Conservation (phyloP, 2,113 vertebrate genomes). For the Scartelaos histophorus region DNA sequence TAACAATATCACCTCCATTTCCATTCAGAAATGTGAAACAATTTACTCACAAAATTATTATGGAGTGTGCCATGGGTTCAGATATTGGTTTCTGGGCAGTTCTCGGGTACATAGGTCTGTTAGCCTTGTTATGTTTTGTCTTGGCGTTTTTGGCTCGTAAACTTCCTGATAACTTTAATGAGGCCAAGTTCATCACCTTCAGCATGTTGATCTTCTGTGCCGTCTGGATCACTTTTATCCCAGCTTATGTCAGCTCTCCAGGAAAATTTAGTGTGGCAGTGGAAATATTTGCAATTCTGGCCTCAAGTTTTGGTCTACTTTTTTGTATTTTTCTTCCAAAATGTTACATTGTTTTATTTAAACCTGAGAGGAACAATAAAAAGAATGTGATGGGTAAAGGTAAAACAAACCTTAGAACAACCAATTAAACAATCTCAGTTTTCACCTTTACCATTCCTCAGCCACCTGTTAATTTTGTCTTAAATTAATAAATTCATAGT, state of each 20-base stretch:
- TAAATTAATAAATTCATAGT: not conserved
- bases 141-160: constrained; percentile 75
- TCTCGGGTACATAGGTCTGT: constrained; percentile 71
- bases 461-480: not conserved
- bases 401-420: not conserved
- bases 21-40: constrained; percentile 43
- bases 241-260: constrained; percentile 78
- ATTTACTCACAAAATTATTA: constrained; percentile 68
- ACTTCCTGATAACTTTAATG: constrained; percentile 78
- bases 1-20: constrained; percentile 66
- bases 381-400: constrained; percentile 68
- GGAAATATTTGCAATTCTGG: constrained; percentile 79
- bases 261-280: constrained; percentile 78
- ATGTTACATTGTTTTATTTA: constrained; percentile 73
- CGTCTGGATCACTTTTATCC: constrained; percentile 79
- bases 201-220: constrained; percentile 80
- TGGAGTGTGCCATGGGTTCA: constrained; percentile 72
- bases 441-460: not conserved
- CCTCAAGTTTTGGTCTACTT: constrained; percentile 73
- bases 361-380: constrained; percentile 74
- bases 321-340: constrained; percentile 77
- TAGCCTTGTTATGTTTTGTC: constrained; percentile 73
- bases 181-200: constrained; percentile 79
- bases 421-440: not conserved
- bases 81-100: constrained; percentile 71